These are phyloP conservation scores for Caenorhabditis latens DNA, from an alignment of 1,140 invertebrate species.

Conservation along the genomic window DNA sequence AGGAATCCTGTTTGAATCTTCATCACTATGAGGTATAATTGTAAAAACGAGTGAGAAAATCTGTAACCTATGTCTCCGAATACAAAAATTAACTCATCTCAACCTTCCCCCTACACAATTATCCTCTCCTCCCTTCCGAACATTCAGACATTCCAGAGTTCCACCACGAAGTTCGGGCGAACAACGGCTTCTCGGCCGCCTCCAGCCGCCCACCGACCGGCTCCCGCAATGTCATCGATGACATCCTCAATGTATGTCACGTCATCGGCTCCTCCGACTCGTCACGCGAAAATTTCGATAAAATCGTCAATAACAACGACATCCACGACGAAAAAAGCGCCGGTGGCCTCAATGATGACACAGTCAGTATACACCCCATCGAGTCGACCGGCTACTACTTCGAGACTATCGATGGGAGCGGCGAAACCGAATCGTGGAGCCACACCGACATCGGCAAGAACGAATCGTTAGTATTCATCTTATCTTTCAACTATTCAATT, in stretches of 20 bases:
- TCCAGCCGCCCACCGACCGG: slow-evolving; percentile 30
- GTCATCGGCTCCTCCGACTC: slow-evolving; percentile 45
- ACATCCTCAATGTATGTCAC: slow-evolving; percentile 63
- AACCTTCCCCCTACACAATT: background rate
- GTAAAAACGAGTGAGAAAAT: background rate
- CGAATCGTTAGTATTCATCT: background rate
- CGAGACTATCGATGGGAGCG: background rate
- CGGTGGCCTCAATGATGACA: slow-evolving; percentile 45
- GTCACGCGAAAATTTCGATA: background rate
- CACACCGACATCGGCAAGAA: background rate
- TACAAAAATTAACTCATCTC: background rate
- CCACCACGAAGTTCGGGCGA: slow-evolving; percentile 26
- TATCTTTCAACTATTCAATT: background rate
- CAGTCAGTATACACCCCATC: slow-evolving; percentile 53
- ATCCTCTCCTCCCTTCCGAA: background rate
- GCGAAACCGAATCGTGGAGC: background rate
- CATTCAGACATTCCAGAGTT: slow-evolving; percentile 17
- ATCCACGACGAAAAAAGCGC: background rate
- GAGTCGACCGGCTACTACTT: slow-evolving; percentile 27
- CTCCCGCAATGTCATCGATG: slow-evolving; percentile 56
- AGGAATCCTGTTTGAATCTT: slow-evolving; percentile 35
- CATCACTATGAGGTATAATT: slow-evolving; percentile 3
- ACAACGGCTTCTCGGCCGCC: slow-evolving; percentile 19
- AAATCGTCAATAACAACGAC: background rate
- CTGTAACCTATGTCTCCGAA: background rate